Evolutionary conservation across 1,140 invertebrate genomes (phyloP).

Genomic region (Drosophila mojavensis): DNA sequence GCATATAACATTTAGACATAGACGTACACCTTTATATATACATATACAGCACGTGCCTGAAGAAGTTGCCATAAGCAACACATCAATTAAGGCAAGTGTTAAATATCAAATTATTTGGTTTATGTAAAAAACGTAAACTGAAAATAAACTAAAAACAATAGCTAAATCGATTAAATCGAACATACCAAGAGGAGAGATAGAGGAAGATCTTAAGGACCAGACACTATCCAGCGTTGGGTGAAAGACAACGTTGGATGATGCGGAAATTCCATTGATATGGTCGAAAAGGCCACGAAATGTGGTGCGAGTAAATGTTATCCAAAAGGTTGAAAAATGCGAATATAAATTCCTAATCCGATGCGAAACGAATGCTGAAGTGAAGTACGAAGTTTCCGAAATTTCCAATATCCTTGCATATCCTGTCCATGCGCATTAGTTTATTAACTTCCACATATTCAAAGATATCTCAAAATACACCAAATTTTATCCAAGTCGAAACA

Average conservation of each 20-base stretch:
- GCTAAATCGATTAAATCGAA: constrained; percentile 53
- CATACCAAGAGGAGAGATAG: constrained; percentile 68
- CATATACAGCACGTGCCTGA: constrained; percentile 12
- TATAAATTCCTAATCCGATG: constrained; percentile 59
- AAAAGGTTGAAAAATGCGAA: constrained; percentile 43
- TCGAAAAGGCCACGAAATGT: constrained; percentile 67
- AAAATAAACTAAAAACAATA: constrained; percentile 43
- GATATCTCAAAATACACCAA: constrained; percentile 33
- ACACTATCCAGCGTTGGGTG: constrained; percentile 70
- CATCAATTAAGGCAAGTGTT: constrained; percentile 36
- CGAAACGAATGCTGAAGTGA: constrained; percentile 58
- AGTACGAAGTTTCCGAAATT: constrained; percentile 59
- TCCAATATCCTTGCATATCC: constrained; percentile 62
- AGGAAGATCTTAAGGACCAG: constrained; percentile 61
- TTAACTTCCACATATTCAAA: constrained; percentile 30
- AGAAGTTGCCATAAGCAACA: constrained; percentile 33
- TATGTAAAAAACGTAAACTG: constrained; percentile 61
- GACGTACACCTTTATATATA: neutral
- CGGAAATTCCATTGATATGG: constrained; percentile 56
- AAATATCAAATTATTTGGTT: constrained; percentile 35
- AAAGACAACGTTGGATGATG: constrained; percentile 69
- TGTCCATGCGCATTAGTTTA: constrained; percentile 58
- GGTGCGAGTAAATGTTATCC: constrained; percentile 52
- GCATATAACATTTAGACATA: constrained; percentile 20
- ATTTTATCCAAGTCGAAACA: constrained; percentile 47